Evolutionary conservation across 2,113 vertebrate genomes (phyloP).

Genomic region (Peucedramus taeniatus): DNA sequence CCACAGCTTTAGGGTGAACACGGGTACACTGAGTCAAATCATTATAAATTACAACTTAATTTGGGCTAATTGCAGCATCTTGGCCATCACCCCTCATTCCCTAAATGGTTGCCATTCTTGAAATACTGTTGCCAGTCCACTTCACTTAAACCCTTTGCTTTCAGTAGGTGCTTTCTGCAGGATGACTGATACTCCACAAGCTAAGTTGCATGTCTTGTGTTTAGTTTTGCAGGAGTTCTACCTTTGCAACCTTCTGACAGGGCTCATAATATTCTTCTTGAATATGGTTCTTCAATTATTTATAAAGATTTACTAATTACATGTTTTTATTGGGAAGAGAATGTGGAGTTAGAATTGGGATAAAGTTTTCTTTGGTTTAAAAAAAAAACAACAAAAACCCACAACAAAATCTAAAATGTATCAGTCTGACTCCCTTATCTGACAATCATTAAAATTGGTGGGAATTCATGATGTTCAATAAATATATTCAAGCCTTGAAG

Average conservation of each 20-base stretch:
- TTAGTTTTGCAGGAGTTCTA: rapidly evolving
- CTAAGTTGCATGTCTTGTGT: rapidly evolving
- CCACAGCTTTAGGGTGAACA: rapidly evolving
- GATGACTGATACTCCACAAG: not conserved
- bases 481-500: not conserved
- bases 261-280: not conserved
- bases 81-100: not conserved
- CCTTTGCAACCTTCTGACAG: not conserved
- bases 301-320: not conserved
- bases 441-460: not conserved
- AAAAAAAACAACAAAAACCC: not conserved
- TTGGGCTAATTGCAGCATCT: not conserved
- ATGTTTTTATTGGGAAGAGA: not conserved
- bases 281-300: not conserved
- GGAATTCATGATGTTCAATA: not conserved
- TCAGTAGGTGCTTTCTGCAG: not conserved
- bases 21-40: not conserved
- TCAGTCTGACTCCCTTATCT: not conserved
- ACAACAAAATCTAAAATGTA: not conserved
- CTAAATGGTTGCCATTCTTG: not conserved
- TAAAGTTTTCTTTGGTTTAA: not conserved
- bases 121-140: not conserved
- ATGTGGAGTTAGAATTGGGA: not conserved
- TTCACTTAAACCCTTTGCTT: not conserved
- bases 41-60: not conserved